Percentiles rank a stretch among this genome's conserved stretches.
These are phyloP conservation scores for Triplophysa tibetana DNA, from an alignment of 2,113 vertebrate genomes.

Conservation along the genomic window DNA sequence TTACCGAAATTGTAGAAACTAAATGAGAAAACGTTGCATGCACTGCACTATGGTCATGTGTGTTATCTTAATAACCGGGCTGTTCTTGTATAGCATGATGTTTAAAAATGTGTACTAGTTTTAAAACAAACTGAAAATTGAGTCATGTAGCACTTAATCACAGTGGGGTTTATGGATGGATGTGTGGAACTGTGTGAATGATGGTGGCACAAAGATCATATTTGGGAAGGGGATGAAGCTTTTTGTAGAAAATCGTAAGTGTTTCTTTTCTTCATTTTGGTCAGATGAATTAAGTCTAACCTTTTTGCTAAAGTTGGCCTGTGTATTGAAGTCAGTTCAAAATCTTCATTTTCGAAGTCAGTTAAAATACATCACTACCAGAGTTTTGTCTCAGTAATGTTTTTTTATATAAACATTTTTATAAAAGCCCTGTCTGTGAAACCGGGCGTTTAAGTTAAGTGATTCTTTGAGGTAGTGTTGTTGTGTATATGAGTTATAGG, in stretches of 20 bases:
- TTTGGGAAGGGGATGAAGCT: conserved; percentile 48
- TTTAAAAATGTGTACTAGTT: no score
- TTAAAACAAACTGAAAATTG: no score
- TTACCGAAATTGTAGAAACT: not conserved
- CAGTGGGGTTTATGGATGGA: not conserved
- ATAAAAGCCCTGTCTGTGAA: no score
- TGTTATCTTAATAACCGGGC: not conserved
- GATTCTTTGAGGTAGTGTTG: no score
- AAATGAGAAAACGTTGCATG: not conserved
- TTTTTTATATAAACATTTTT: no score
- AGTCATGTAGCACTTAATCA: not conserved
- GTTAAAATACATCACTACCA: no score
- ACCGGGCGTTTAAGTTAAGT: no score
- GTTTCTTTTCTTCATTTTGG: not conserved
- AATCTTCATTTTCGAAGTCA: no score
- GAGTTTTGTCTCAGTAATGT: no score
- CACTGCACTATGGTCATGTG: not conserved
- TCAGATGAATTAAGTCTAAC: not conserved
- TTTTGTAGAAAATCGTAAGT: conserved; percentile 41
- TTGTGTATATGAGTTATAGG: not conserved
- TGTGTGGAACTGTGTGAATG: conserved; percentile 27
- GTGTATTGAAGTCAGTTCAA: no score
- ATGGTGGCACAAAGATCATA: conserved; percentile 20
- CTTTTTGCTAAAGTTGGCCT: not conserved
- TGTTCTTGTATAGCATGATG: not conserved